phyloP scores from a whole-genome alignment of 2,113 vertebrate genomes.

The Pogona vitticeps region DNA sequence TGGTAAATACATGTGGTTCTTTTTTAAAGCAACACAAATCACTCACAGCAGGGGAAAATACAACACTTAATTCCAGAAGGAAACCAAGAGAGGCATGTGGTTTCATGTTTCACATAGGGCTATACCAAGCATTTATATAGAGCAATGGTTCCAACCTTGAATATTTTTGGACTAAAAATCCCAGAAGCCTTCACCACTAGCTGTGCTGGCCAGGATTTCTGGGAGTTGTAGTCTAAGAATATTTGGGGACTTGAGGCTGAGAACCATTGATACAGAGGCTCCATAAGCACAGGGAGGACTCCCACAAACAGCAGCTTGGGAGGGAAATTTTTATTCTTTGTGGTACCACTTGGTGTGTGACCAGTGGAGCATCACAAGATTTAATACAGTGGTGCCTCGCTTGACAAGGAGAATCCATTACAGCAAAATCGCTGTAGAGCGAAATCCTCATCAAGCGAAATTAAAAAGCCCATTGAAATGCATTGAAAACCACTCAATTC shows the following conservation, averaged over 20 bases:
- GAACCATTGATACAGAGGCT: too few relatives aligned
- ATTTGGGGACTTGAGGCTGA: neutral
- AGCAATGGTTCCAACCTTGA: neutral
- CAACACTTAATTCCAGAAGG: neutral
- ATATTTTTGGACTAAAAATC: neutral
- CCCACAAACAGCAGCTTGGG: neutral
- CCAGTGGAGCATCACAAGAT: neutral
- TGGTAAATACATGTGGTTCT: slow-evolving; percentile 28
- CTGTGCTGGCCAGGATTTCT: too few relatives aligned
- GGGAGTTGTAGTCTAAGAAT: neutral
- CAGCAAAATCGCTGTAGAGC: too few relatives aligned
- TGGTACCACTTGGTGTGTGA: neutral
- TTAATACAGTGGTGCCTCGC: too few relatives aligned
- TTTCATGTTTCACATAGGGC: neutral
- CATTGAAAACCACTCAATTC: too few relatives aligned
- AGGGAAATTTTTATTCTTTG: neutral
- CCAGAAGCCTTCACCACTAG: neutral
- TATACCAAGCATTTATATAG: neutral
- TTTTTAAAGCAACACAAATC: slow-evolving; percentile 38
- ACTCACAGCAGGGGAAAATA: slow-evolving; percentile 36
- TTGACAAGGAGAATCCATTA: too few relatives aligned
- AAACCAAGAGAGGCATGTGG: neutral
- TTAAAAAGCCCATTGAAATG: too few relatives aligned
- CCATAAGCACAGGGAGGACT: neutral
- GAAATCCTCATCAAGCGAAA: too few relatives aligned